Evolutionary conservation across 2,113 vertebrate genomes (phyloP).

Genomic region (Bolborhynchus lineola): DNA sequence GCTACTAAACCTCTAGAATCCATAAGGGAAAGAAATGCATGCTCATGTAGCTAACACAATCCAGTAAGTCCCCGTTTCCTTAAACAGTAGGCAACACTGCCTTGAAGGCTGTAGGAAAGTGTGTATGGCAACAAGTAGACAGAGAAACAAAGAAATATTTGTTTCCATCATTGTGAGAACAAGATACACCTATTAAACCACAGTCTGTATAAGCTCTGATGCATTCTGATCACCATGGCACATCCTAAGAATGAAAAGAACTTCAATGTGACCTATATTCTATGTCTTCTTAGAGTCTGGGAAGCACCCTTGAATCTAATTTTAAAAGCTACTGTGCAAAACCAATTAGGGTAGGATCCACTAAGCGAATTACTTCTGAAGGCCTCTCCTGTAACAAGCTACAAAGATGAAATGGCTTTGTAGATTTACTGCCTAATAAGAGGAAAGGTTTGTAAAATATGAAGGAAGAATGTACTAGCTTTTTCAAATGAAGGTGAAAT

Average conservation of each 20-base stretch:
- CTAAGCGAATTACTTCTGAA: conserved; percentile 18
- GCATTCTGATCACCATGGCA: conserved; percentile 17
- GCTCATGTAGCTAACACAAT: background rate
- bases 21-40: background rate
- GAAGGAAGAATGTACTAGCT: background rate
- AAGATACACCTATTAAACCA: conserved; percentile 7
- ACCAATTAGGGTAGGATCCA: conserved; percentile 46
- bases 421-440: background rate
- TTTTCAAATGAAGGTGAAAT: background rate
- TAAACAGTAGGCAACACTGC: background rate
- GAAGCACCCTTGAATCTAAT: conserved; percentile 63
- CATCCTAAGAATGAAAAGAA: conserved; percentile 60
- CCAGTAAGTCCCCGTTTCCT: background rate
- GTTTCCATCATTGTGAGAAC: conserved; percentile 54
- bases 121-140: conserved; percentile 27
- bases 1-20: background rate
- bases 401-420: background rate
- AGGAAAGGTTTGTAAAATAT: background rate
- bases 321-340: conserved; percentile 62
- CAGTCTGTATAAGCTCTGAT: conserved; percentile 5
- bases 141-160: conserved; percentile 58
- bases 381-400: background rate
- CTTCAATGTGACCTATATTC: conserved; percentile 63
- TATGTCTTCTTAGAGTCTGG: conserved; percentile 55
- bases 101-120: background rate